Evolutionary conservation across 2,888 invertebrate species (phyloP), one percentile per base, ranked within the genome.

Genomic region (Eledone cirrhosa): DNA sequence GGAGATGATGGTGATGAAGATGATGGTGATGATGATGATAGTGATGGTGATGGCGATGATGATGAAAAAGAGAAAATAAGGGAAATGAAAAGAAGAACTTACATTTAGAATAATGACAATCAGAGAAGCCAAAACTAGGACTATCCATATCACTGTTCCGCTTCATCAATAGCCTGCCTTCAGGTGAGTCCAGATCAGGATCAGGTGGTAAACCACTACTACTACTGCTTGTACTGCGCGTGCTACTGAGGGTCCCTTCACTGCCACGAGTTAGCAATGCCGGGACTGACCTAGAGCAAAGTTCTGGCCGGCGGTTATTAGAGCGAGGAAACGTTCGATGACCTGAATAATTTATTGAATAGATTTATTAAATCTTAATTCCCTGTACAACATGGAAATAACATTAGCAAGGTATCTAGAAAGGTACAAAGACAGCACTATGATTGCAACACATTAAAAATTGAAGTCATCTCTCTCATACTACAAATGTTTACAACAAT

Each of bases 171-270:
- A 80, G 59, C 59, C 82, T 79, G 29, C 86, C 84, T 19, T 88
- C 88, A 7, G 88, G 88, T 0, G 88, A 88, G 76, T 88, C 88
- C 81, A 86, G 84, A 78, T 89, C 89, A 0, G 85, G 84, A 41
- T 89, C 89, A 0, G 86, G 85, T n/a, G 87, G 87, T 48, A 88
- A 83, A 33, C 89, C 89, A 63, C 88, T 88, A 81, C 89, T 89
- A 79, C 87, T 87, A 77, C 88, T 88, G 81, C 89, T 89, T 14
- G 86, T 86, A 63, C 87, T 87, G 69, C 87, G 83, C 13, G 84
- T 78, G 0, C 72, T 72, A 24, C 76, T 76, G 22, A 76, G 76
- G 13, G 88, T 85, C 22, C 87, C 86, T 80, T 87, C 87, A 76
- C 87, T 87, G 72, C 86, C 86, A 48, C 86, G 84, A 14, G 87